These are phyloP conservation scores for Cynopterus brachyotis DNA, from an alignment of 2,113 vertebrate species.

Conservation along the genomic window DNA sequence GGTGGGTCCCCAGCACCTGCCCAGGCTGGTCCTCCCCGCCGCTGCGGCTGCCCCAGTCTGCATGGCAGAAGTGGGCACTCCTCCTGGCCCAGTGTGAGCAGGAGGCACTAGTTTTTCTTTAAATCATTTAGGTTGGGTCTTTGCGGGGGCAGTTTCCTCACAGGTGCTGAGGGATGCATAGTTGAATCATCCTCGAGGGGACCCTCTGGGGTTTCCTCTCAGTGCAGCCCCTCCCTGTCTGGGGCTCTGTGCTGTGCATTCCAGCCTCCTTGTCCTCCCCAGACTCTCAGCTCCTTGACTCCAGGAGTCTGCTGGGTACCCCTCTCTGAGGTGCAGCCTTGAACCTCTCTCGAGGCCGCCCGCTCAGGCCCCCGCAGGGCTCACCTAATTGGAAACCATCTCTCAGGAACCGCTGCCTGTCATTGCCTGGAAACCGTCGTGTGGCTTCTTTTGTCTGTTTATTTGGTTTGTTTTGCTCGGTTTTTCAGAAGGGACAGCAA, in stretches of 20 bases:
- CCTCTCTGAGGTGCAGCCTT: background rate
- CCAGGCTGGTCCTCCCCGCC: background rate
- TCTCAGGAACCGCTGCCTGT: background rate
- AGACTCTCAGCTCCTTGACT: background rate
- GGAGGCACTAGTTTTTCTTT: background rate
- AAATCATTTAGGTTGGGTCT: background rate
- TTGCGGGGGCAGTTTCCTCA: background rate
- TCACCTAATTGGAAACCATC: background rate
- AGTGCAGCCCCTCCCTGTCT: no score
- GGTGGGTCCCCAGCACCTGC: no score
- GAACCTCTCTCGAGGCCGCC: background rate
- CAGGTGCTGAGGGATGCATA: accelerated
- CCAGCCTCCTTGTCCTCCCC: background rate
- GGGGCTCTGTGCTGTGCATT: background rate
- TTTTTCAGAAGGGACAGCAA: background rate
- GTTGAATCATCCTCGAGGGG: no score
- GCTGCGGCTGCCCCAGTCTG: accelerated
- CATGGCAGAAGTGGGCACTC: no score
- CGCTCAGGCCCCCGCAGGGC: background rate
- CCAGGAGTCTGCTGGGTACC: no score
- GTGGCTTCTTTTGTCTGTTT: background rate
- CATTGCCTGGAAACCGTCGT: background rate
- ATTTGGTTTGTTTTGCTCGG: no score
- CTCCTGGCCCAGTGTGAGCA: background rate
- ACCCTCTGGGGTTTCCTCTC: background rate